Evolutionary conservation across 2,888 invertebrate species (phyloP).

Genomic region (Pollenia angustigena): DNA sequence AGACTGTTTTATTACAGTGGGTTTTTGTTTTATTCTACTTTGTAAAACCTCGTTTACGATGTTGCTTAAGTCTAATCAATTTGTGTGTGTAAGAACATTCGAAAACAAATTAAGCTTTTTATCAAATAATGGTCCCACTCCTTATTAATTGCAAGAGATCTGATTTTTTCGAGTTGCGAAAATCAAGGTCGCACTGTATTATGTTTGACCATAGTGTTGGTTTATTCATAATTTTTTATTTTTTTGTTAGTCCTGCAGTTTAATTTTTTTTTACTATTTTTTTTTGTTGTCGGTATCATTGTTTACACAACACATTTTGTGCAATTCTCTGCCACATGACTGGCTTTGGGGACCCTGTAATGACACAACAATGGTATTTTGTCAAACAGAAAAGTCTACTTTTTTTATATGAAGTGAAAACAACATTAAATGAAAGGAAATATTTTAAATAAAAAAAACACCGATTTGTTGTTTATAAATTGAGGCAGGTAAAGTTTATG

Average conservation of each 20-base stretch:
- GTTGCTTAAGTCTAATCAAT: too few species aligned
- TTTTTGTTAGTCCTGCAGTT: background rate
- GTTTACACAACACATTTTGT: conserved; percentile 2
- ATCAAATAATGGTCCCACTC: too few species aligned
- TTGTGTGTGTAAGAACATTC: too few species aligned
- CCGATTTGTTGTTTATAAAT: too few species aligned
- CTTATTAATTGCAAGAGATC: too few species aligned
- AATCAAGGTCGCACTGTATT: background rate
- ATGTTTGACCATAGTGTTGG: background rate
- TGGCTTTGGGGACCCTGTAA: background rate
- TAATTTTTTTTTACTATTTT: background rate
- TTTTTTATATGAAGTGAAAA: background rate
- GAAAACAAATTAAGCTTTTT: too few species aligned
- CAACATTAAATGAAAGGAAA: background rate
- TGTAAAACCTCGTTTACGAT: too few species aligned
- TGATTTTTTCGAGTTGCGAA: background rate
- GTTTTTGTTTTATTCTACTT: too few species aligned
- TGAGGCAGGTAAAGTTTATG: too few species aligned
- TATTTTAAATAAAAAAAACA: background rate
- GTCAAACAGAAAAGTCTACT: conserved; percentile 14
- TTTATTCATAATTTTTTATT: background rate
- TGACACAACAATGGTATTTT: conserved; percentile 29
- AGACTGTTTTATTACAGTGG: too few species aligned
- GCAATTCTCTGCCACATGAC: background rate
- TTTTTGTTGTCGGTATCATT: conserved; percentile 5